phyloP scores from a whole-genome alignment of 2,797 vertebrate genomes.

The Bradypodion ventrale region DNA sequence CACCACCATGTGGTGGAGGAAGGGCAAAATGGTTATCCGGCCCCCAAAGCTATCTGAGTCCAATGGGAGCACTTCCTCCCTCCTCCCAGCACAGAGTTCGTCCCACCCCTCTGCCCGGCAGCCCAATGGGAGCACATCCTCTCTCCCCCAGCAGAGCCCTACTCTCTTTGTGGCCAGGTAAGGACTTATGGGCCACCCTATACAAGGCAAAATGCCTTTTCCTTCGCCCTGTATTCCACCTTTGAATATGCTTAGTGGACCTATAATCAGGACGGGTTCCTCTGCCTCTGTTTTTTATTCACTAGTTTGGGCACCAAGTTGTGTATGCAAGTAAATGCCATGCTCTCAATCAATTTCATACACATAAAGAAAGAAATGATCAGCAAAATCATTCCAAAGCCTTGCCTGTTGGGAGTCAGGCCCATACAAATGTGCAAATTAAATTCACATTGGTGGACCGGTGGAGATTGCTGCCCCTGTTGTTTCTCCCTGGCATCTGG shows the following conservation, averaged over 20 bases:
- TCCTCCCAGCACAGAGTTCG: too few species aligned
- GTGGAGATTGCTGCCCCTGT: neutral
- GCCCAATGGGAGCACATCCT: too few species aligned
- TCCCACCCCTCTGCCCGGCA: too few species aligned
- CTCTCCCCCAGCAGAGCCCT: too few species aligned
- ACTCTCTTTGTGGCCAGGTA: too few species aligned
- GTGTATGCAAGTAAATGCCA: conserved; percentile 1
- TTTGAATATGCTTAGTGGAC: neutral
- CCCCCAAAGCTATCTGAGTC: too few species aligned
- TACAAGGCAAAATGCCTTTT: neutral
- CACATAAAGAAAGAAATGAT: neutral
- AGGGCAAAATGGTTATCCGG: too few species aligned
- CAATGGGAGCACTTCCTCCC: too few species aligned
- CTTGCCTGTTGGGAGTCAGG: neutral
- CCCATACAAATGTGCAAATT: neutral
- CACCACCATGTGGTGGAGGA: too few species aligned
- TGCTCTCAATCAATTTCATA: neutral
- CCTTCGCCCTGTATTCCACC: neutral
- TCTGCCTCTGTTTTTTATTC: neutral
- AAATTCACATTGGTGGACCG: neutral
- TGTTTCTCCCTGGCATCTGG: neutral
- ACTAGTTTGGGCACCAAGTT: neutral
- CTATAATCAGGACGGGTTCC: neutral
- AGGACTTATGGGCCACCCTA: too few species aligned
- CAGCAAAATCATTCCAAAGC: neutral